phyloP scores from a whole-genome alignment of 2,888 invertebrate species.

The Cerastoderma edule region DNA sequence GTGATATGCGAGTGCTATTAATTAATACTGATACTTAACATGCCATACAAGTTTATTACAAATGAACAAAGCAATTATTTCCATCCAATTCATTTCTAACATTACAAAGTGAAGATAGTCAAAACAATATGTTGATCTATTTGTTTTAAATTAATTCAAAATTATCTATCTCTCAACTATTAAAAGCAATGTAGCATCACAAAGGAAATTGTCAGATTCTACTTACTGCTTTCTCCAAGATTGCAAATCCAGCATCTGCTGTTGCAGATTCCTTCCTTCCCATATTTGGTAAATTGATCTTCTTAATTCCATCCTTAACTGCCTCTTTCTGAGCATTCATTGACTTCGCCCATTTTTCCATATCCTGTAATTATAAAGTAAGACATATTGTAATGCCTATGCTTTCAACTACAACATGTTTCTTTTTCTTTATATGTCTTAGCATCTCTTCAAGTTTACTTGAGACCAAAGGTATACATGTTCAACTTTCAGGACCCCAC shows the following conservation, averaged over 20 bases:
- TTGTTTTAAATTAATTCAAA: background rate
- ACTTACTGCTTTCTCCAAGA: slow-evolving; percentile 89
- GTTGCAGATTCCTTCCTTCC: slow-evolving; percentile 87
- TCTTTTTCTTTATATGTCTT: too few relatives aligned
- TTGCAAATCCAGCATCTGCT: slow-evolving; percentile 96
- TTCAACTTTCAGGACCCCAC: too few relatives aligned
- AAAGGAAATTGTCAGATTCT: background rate
- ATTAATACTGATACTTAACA: too few relatives aligned
- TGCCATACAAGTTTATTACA: too few relatives aligned
- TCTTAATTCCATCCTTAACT: slow-evolving; percentile 72
- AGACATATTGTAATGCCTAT: background rate
- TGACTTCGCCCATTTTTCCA: slow-evolving; percentile 98
- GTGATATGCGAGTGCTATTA: too few relatives aligned
- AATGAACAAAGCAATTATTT: too few relatives aligned
- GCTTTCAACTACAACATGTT: too few relatives aligned
- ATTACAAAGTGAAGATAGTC: too few relatives aligned
- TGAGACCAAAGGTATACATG: too few relatives aligned
- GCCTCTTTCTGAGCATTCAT: slow-evolving; percentile 95
- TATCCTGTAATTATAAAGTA: slow-evolving; percentile 85
- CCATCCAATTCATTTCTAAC: too few relatives aligned
- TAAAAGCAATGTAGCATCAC: background rate
- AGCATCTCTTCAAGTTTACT: too few relatives aligned
- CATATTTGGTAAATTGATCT: slow-evolving; percentile 49
- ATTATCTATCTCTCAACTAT: background rate
- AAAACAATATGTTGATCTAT: background rate